Evolutionary conservation across 2,888 invertebrate genomes (phyloP).

Genomic region (Ypsolopha sequella): DNA sequence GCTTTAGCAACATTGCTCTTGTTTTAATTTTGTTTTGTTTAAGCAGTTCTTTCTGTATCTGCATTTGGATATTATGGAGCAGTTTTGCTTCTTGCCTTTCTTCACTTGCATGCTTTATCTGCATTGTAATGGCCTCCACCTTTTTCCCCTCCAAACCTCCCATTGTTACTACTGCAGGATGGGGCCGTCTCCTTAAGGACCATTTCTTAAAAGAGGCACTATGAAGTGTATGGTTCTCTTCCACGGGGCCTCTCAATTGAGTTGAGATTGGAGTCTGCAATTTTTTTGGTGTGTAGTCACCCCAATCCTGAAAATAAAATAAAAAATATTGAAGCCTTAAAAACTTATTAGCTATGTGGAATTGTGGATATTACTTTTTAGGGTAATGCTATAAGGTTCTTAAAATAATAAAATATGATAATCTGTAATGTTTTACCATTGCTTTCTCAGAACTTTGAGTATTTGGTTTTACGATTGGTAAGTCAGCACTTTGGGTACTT

Average conservation of each 20-base stretch:
- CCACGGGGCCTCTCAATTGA: background rate
- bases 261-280: background rate
- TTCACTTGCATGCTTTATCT: background rate
- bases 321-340: background rate
- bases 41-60: constrained; percentile 1
- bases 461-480: too few species aligned
- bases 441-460: too few species aligned
- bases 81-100: background rate
- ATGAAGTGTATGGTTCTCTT: too few species aligned
- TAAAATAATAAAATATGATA: background rate
- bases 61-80: background rate
- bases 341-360: too few species aligned
- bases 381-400: too few species aligned
- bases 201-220: too few species aligned
- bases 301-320: constrained; percentile 1
- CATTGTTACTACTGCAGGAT: background rate
- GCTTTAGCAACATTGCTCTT: background rate
- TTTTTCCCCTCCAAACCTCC: background rate
- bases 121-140: background rate
- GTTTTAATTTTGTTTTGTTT: constrained; percentile 4
- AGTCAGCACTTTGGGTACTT: too few species aligned
- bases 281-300: background rate
- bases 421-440: background rate
- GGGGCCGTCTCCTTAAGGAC: background rate
- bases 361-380: too few species aligned